Evolutionary conservation across 37 sponge, comb jelly and placozoan species (phyloP), one percentile per base, ranked within the genome.

Genomic region (Bolinopsis microptera): DNA sequence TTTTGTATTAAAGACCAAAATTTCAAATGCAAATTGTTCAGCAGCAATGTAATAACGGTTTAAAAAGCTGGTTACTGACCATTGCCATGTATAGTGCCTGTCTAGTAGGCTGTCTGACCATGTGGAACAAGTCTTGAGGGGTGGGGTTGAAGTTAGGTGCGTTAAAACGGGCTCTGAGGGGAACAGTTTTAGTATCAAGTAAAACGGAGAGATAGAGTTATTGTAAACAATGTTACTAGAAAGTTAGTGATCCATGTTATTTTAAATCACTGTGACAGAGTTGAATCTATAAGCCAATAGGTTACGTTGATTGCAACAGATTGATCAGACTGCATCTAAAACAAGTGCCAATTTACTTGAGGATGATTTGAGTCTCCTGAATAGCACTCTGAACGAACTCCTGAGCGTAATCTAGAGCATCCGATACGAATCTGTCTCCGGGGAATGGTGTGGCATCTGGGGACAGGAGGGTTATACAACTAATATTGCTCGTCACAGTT

Each of bases 71-170:
- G 18, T 18, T 72, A 48, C 61, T 48, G 9, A 80, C 82, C 82
- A 80, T 80, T 3, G 82, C 82, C 82, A 80, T 80, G 82, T 80
- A 80, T 9, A 80, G 82, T 9, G 82, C 30, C 22, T 80, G 82
- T 35, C 82, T 28, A 21, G 82, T 80, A 8, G 82, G 82, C 22
- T 80, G 82, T 80, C 82, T 32, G 37, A 80, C 82, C 82, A 80
- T 2, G 30, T 80, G 82, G 38, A 80, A 80, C 9, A 80, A 30
- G 22, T 80, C 82, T 35, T 80, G 82, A 21, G 82, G 82, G 9
- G 82, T 80, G 1, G 82, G 82, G 21, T 28, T 24, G 75, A 72
- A 72, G 82, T 33, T 80, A 0, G 37, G 82, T 34, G 21, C 30
- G 38, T 80, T 32, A 30, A 80, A 80, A 13, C 38, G 82, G 23